Evolutionary conservation across 1,140 invertebrate genomes (phyloP), one percentile per base, ranked within the genome.

Genomic region (Leptinotarsa defecta): DNA sequence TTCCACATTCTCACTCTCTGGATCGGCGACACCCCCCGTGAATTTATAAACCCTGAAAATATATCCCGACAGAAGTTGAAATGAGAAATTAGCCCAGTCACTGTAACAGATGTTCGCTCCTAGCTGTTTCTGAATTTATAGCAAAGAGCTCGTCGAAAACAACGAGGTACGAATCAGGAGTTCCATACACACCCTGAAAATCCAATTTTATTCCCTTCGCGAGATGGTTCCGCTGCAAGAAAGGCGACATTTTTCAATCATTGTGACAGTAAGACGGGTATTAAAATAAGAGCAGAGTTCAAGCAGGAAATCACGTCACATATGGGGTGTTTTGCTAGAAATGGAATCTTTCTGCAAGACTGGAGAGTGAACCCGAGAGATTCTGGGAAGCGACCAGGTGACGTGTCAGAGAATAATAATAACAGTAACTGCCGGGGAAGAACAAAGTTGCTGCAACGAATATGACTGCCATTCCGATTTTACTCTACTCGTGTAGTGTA

Each of bases 41-140:
- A 71, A 71, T 71, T 71, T 62, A 71, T 71, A 57, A 22, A 71
- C 17, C 49, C 70, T 62, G 70, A 71, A 70, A 71, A 71, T 71
- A 27, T 61, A 62, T 71, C 48, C 4, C 15, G 70, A 27, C 57
- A 61, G 70, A 71, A 71, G 70, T 62, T 71, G 70, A 71, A 71
- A 71, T 71, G 70, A 71, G 70, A 71, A 71, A 71, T 71, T 71
- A 71, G 70, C 70, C 70, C 49, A 71, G 19, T 71, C 70, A 63
- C 70, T 71, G 70, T 71, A 71, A 71, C 70, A 71, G 52, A 71
- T 71, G 70, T 71, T 71, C 57, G 6, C 19, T n/a, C 68, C 43
- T 52, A 52, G 22, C 49, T 57, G 49, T 61, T 62, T 61, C 49
- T 71, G 52, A 71, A 71, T 71, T 71, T 71, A 71, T 71, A 62